Conservation (phyloP, 2,888 invertebrate genomes). For the Dioctria rufipes region DNA sequence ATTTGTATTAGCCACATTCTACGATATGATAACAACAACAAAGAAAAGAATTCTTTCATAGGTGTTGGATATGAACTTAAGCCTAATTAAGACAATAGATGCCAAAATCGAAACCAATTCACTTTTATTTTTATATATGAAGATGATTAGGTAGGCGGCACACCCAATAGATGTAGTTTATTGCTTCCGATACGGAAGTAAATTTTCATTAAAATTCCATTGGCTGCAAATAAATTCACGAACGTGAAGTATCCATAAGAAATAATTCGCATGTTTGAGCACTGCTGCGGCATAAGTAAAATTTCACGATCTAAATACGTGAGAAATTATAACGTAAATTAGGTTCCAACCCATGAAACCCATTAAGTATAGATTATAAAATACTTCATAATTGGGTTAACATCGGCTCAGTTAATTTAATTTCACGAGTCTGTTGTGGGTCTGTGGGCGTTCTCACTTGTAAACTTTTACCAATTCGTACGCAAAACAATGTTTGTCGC, state of each 20-base stretch:
- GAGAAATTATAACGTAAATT: too few species aligned
- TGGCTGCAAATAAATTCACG: background rate
- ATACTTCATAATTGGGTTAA: slow-evolving; percentile 26
- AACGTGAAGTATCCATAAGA: too few species aligned
- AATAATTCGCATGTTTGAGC: too few species aligned
- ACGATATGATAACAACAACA: too few species aligned
- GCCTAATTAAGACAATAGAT: too few species aligned
- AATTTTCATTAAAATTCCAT: slow-evolving; percentile 20
- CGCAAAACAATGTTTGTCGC: slow-evolving; percentile 10
- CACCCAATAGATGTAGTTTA: background rate
- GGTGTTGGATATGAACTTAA: too few species aligned
- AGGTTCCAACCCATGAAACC: background rate
- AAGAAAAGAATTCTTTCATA: too few species aligned
- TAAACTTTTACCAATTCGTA: slow-evolving; percentile 11
- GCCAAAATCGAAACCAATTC: background rate
- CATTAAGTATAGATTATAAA: background rate
- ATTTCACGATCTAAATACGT: too few species aligned
- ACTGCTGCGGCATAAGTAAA: too few species aligned
- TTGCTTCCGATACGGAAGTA: background rate
- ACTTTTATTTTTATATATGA: background rate
- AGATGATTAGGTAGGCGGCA: background rate
- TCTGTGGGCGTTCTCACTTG: background rate
- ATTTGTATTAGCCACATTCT: too few species aligned
- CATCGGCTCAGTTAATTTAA: background rate
- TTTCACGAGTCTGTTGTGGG: background rate